Evolutionary conservation across 2,113 vertebrate genomes (phyloP).

Genomic region (Erythrolamprus reginae): DNA sequence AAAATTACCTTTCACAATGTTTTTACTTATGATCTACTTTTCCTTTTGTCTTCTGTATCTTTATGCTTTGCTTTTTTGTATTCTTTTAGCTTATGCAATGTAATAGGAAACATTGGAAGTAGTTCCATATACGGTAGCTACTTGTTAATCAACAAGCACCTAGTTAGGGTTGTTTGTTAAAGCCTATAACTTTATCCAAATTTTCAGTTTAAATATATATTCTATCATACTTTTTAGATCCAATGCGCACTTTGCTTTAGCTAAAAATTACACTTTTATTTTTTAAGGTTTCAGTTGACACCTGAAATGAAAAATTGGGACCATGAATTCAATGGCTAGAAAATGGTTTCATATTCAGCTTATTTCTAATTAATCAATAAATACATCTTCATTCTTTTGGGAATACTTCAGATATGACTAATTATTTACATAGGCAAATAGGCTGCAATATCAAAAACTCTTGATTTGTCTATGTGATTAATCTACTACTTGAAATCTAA

Average conservation of each 20-base stretch:
- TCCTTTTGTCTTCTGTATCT: not conserved
- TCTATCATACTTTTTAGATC: not conserved
- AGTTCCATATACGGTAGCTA: not conserved
- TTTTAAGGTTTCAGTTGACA: not conserved
- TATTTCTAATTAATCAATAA: not conserved
- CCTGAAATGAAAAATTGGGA: not conserved
- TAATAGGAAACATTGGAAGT: not conserved
- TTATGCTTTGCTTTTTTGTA: not conserved
- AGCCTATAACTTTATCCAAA: not conserved
- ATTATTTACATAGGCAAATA: not conserved
- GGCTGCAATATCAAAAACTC: not conserved
- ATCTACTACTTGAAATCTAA: not conserved
- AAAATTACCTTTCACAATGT: not conserved
- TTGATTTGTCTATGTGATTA: not conserved
- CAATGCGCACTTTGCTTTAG: not conserved
- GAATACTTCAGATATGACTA: not conserved
- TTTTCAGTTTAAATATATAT: not conserved
- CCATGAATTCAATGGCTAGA: not conserved
- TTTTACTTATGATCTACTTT: not conserved
- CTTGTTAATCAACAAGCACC: not conserved
- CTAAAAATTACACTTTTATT: not conserved
- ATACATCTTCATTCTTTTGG: not conserved
- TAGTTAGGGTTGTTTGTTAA: not conserved
- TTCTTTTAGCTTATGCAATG: not conserved
- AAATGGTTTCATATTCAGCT: not conserved